Evolutionary conservation across 30 jellyfish, hydroid and myxozoan species (phyloP), one percentile per base, ranked within the genome.

Genomic region (Rhopilema esculentum): DNA sequence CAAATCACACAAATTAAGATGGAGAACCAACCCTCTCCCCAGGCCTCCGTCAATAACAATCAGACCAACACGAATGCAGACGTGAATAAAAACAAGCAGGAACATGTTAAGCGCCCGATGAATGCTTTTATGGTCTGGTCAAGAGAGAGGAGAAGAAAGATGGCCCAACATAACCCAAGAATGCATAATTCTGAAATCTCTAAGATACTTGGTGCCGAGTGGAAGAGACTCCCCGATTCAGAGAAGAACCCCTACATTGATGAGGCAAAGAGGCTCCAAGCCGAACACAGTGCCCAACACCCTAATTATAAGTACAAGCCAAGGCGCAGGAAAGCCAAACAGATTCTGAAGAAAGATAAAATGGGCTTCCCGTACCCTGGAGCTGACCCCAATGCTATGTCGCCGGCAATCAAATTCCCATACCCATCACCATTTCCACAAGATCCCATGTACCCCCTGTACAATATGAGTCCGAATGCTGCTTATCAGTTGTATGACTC

Each of bases 101-200:
- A 92, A 19, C 99, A 96, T 64, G 98, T 96, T 9, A 96, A 96
- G 75, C 93, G 99, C 33, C 99, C 99, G 15, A 96, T 96, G 99
- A 96, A 96, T 85, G 99, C 99, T 0, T 96, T 96, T 69, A 96
- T 96, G 99, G 99, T 96, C 4, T 96, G 99, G 99, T 91, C 98
- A 27, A 91, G 98, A 29, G 98, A 92, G 63, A 48, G 96, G 29
- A 71, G 99, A 86, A 82, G 97, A 75, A 92, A 92, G 77, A 96
- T 96, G 98, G 97, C 99, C 1, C 97, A 89, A 53, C 95, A 88
- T 69, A 91, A 96, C 82, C 99, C 99, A 2, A 90, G 98, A 29
- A 96, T 96, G 99, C 99, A 96, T 73, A 96, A 96, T 84, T 92
- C 98, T 7, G 99, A 96, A 72, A 96, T 96, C 40, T 96, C 99